Evolutionary conservation across 2,113 vertebrate species (phyloP), one percentile per base, ranked within the genome.

Genomic region (Cheirogaleus medius): DNA sequence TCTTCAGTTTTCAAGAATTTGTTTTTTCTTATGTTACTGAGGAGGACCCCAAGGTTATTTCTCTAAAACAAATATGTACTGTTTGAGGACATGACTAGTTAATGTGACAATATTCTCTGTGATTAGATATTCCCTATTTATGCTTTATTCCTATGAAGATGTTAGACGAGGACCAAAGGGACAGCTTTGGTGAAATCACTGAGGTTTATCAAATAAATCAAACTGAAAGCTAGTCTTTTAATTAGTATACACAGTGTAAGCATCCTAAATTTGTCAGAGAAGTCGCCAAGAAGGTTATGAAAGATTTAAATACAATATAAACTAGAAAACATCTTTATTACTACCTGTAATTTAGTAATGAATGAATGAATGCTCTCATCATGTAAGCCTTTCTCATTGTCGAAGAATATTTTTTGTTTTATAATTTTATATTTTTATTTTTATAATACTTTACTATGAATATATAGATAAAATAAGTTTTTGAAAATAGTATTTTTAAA

Each of bases 271-370:
- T 85, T 71, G n/a, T 42, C 44, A 56, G 5, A n/a, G 60, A 88
- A 66, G 18, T 37, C 58, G 27, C 42, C 27, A 92, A 77, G 49
- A 86, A 81, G 49, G 17, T 78, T 49, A 64, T 77, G 3, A 73
- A 83, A 83, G 89, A 74, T 84, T 96, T 52, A 81, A 85, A 74
- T 73, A 68, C 90, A 77, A 71, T 60, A 58, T 66, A 76, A 89
- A n/a, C 5, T 44, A 3, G 25, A 37, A 52, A 87, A 44, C 0
- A 21, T 11, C 9, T 29, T 78, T 44, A 34, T 85, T 83, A 52
- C 6, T 32, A 77, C 68, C n/a, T 20, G 4, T 54, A 94, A 54
- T 68, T 84, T 5, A 29, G 1, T 25, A 29, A 63, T 29, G 58
- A 60, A 60, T 60, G 60, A 29, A 71, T 37, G 18, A 66, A 42